Base-by-base conservation (phyloP, 2,888 invertebrate genomes). In the Lingula anatina region DNA sequence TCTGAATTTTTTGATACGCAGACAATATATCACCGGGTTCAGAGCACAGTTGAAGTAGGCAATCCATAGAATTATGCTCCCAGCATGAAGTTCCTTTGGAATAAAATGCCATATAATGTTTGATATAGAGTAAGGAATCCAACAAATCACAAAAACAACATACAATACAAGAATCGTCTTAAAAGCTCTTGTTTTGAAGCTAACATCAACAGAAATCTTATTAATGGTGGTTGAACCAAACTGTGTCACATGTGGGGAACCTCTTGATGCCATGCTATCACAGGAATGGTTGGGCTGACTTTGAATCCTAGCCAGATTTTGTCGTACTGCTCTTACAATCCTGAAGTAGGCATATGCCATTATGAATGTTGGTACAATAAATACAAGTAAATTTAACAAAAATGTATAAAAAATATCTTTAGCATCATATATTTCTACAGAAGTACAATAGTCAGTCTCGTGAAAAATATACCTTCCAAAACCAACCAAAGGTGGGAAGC, bases 101-200 rank as follows among this genome's bases (percentile, higher is more conserved):
- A 42, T 42, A 7, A 59, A 28, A 31, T 56, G 59, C 50, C 55
- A 51, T 0, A 58, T 44, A 20, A 66, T 48, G 2, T 56, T 27
- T 2, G 58, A 50, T 0, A 65, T 38, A 20, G 59, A 56, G 46
- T 64, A 66, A 0, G 71, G 71, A 1, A 59, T 20, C 59, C 70
- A 68, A 49, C 69, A 71, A 4, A 60, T 20, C 2, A 65, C 28
- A 20, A 63, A 56, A 2, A 60, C 57, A 1, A 67, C 27, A 45
- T 61, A 72, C 7, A 73, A 47, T 12, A 66, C 55, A 9, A 68
- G 40, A 28, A 73, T 66, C 5, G 71, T 72, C 36, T 66, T 63
- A 48, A 70, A 72, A 2, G 71, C 62, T 25, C 67, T 54, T 3
- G 66, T 63, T 47, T 70, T 71, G 45, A 68, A 68, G 24, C 59